phyloP scores from a whole-genome alignment of 2,113 vertebrate species.

The Burhinus oedicnemus region DNA sequence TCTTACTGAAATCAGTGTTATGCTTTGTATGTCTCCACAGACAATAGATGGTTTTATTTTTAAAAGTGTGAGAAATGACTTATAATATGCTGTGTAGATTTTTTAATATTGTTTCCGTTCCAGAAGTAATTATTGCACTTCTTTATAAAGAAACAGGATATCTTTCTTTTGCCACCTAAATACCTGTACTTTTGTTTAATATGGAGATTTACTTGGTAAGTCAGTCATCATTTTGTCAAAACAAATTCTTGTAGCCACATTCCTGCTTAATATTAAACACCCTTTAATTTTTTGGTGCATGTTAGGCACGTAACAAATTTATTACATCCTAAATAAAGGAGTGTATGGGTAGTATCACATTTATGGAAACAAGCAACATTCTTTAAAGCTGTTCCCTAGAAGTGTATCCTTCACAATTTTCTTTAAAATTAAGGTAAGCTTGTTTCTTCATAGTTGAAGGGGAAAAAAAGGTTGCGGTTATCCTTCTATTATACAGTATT shows the following conservation, averaged over 20 bases:
- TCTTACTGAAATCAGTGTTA: not conserved
- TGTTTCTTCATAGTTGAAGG: not conserved
- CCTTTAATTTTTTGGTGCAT: not conserved
- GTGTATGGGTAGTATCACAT: not conserved
- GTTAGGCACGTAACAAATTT: not conserved
- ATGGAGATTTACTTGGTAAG: not conserved
- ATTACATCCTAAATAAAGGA: not conserved
- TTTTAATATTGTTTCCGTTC: not conserved
- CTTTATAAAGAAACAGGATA: not conserved
- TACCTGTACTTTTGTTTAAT: not conserved
- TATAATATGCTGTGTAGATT: not conserved
- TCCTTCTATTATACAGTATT: not conserved
- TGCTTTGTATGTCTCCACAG: not conserved
- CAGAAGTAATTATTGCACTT: not conserved
- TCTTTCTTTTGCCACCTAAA: not conserved
- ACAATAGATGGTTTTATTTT: not conserved
- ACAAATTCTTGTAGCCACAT: not conserved
- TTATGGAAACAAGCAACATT: not conserved
- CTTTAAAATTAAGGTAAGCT: not conserved
- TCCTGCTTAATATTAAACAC: not conserved
- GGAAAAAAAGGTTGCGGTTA: not conserved
- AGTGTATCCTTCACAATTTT: not conserved
- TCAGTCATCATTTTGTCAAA: not conserved
- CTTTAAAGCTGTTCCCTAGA: not conserved
- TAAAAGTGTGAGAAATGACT: not conserved